These are phyloP conservation scores for Gisinianus flammeolus DNA, from an alignment of 2,888 invertebrate genomes.

Conservation along the genomic window DNA sequence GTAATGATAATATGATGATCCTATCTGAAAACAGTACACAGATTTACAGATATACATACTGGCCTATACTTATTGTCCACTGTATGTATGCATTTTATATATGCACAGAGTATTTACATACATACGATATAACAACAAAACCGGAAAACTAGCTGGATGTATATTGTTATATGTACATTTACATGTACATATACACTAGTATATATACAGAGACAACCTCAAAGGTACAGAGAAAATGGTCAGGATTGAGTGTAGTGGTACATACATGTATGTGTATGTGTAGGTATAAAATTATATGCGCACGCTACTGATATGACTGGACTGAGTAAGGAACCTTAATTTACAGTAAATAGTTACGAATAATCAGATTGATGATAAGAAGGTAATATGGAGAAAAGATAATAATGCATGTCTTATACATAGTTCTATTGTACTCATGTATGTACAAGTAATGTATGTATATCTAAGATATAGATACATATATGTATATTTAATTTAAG, in stretches of 20 bases:
- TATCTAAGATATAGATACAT: neutral
- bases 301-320: neutral
- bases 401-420: neutral
- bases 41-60: constrained; percentile 11
- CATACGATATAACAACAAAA: neutral
- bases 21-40: constrained; percentile 20
- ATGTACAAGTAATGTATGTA: neutral
- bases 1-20: constrained; percentile 22
- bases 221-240: neutral
- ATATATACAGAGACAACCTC: neutral
- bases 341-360: constrained; percentile 5
- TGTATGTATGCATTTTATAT: neutral
- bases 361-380: neutral
- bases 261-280: too few relatives aligned
- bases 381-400: neutral
- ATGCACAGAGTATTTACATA: too few relatives aligned
- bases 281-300: too few relatives aligned
- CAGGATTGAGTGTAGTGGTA: neutral
- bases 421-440: neutral
- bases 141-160: neutral
- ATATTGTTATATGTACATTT: neutral
- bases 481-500: neutral
- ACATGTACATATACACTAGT: neutral
- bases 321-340: neutral
- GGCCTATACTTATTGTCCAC: neutral